phyloP scores from a whole-genome alignment of 1,140 invertebrate genomes.

The Lepidurus apus region DNA sequence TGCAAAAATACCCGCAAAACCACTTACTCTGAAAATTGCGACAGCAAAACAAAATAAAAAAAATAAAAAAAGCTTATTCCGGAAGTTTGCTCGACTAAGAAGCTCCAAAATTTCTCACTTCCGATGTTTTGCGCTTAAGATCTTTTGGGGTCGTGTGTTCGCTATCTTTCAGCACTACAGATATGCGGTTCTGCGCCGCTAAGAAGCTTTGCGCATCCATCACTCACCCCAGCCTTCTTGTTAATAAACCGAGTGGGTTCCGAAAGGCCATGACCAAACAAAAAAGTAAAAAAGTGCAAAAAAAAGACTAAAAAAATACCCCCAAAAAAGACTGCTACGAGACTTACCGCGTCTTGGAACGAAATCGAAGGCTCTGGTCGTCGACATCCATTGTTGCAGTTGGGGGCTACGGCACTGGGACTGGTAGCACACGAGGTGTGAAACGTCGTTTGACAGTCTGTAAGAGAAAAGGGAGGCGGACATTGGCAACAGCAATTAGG shows the following conservation, averaged over 20 bases:
- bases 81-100: too few relatives aligned
- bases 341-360: slow-evolving; percentile 33
- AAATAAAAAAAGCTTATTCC: too few relatives aligned
- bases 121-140: too few relatives aligned
- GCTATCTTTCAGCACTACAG: background rate
- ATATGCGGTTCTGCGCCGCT: background rate
- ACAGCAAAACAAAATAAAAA: too few relatives aligned
- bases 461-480: slow-evolving; percentile 50
- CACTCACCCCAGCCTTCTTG: background rate
- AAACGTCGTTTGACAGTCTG: slow-evolving; percentile 63
- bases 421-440: slow-evolving; percentile 53
- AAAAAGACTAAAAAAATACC: too few relatives aligned
- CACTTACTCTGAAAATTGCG: too few relatives aligned
- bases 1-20: too few relatives aligned
- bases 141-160: background rate
- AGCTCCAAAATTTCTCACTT: too few relatives aligned
- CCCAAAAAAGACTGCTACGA: too few relatives aligned
- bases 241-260: slow-evolving; percentile 24
- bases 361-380: slow-evolving; percentile 3
- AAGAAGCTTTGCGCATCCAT: background rate
- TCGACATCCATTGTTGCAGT: background rate
- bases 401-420: slow-evolving; percentile 39
- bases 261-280: background rate
- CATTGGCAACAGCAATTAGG: slow-evolving; percentile 36
- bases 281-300: background rate